Evolutionary conservation across 2,113 vertebrate species (phyloP), one percentile per base, ranked within the genome.

Genomic region (Dissostichus mawsoni): DNA sequence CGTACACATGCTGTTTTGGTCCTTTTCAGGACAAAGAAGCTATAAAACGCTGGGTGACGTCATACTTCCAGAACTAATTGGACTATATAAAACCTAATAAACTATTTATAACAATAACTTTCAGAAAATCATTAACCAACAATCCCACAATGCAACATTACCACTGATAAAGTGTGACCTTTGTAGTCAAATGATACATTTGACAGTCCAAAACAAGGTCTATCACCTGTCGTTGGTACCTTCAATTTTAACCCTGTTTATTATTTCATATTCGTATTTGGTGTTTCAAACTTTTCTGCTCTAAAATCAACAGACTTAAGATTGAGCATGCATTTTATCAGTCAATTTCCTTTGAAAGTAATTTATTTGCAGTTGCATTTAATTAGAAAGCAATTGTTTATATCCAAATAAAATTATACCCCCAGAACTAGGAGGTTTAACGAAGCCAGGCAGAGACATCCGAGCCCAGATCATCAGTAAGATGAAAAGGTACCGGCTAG

Each of bases 101-200:
- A 11, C 58, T 10, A 3, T 47, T 29, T 11, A 55, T 20, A 56
- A 61, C 14, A 16, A 45, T 41, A 12, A 17, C 50, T 80, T 16
- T 44, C 4, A 20, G 69, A 7, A 72, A 69, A 66, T 7, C 0
- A 18, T 29, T 11, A 20, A n/a, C 41, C 36, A 68, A 36, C 2
- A 64, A 2, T 47, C 36, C 41, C 47, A 64, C 36, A 44, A 11
- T 51, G 25, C 18, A 47, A 51, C 8, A 33, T 57, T 2, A 45
- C 7, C 6, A 20, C 18, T 20, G 6, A 8, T 17, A 17, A 51
- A 12, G n/a, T 4, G 23, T 23, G 36, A 75, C 72, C 76, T 82
- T 86, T 87, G 72, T 69, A 78, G 44, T n/a, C n/a, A 1, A 66
- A 53, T 4, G 5, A 78, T 62, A 61, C 3, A n/a, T 25, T 55